phyloP scores from a whole-genome alignment of 2,797 vertebrate genomes.

The Ceryle rudis region DNA sequence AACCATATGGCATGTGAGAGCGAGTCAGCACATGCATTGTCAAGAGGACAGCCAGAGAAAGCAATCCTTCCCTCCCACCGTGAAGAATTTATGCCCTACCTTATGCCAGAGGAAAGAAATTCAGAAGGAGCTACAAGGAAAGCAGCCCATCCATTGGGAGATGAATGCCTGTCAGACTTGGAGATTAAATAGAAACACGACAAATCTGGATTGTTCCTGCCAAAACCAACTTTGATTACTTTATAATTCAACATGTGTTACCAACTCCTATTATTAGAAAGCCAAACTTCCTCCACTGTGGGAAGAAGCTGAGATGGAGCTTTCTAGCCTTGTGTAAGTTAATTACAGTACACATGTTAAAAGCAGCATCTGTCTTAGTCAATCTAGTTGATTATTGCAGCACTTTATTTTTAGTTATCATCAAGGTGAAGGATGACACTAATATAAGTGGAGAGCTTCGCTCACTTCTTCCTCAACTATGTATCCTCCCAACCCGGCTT shows the following conservation, averaged over 20 bases:
- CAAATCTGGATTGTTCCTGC: slow-evolving; percentile 56
- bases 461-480: not conserved
- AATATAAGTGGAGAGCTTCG: slow-evolving; percentile 44
- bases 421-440: slow-evolving; percentile 64
- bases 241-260: slow-evolving; percentile 71
- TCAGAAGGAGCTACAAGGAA: not conserved
- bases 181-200: slow-evolving; percentile 45
- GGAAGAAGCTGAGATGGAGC: slow-evolving; percentile 51
- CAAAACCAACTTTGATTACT: slow-evolving; percentile 65
- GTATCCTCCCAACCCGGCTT: not conserved
- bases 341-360: slow-evolving; percentile 76
- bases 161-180: not conserved
- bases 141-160: not conserved
- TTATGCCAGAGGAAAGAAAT: not conserved
- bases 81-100: not conserved
- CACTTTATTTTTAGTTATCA: slow-evolving; percentile 69
- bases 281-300: slow-evolving; percentile 71
- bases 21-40: not conserved
- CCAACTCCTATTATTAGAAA: slow-evolving; percentile 75
- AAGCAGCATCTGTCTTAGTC: slow-evolving; percentile 74
- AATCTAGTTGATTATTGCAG: slow-evolving; percentile 69
- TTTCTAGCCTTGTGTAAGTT: slow-evolving; percentile 62
- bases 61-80: not conserved
- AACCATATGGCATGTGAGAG: not conserved
- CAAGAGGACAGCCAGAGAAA: not conserved